phyloP scores from a whole-genome alignment of 2,888 invertebrate genomes.

The Dasypogon diadema region DNA sequence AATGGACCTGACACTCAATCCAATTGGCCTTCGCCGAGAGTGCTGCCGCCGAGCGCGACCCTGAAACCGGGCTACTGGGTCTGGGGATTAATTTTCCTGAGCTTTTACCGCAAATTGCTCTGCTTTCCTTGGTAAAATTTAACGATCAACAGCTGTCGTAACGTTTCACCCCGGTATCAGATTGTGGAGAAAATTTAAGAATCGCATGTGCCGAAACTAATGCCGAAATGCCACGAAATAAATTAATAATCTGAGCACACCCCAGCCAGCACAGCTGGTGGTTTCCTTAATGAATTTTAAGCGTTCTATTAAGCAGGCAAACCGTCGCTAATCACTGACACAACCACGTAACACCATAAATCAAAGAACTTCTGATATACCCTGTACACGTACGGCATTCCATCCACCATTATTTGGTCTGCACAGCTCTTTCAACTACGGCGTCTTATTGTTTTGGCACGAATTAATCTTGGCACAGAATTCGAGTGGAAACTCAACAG shows the following conservation, averaged over 20 bases:
- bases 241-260: conserved; percentile 44
- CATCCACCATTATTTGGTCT: neutral
- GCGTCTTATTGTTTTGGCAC: conserved; percentile 9
- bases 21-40: neutral
- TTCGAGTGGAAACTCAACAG: conserved; percentile 19
- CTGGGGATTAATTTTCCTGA: conserved; percentile 11
- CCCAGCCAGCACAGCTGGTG: neutral
- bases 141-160: conserved; percentile 7
- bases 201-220: conserved; percentile 36
- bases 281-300: conserved; percentile 44
- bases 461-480: conserved; percentile 25
- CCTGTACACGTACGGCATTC: neutral
- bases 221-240: conserved; percentile 16
- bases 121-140: neutral
- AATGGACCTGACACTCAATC: no score
- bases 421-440: conserved; percentile 2
- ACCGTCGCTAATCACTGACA: conserved; percentile 32
- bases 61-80: no score
- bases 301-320: conserved; percentile 29
- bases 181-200: conserved; percentile 12
- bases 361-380: conserved; percentile 7
- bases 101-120: neutral
- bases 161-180: neutral
- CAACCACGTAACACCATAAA: conserved; percentile 31
- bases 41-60: neutral